phyloP scores from a whole-genome alignment of 1,140 invertebrate genomes.

The Augochlora pura region DNA sequence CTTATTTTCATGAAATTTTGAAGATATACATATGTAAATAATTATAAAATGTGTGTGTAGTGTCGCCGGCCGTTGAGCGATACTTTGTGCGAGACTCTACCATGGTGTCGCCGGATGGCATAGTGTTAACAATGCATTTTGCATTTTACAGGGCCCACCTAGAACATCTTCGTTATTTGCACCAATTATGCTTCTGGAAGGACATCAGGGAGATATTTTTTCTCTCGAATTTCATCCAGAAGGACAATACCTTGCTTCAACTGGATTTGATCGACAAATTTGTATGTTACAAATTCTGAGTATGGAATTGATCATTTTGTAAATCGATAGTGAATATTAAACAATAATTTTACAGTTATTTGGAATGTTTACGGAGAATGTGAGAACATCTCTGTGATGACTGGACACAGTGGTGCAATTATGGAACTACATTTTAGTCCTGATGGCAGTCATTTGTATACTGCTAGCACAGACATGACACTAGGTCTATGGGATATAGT shows the following conservation, averaged over 20 bases:
- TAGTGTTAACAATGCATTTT: slow-evolving; percentile 4
- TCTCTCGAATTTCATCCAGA: slow-evolving; percentile 97
- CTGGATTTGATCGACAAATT: slow-evolving; percentile 98
- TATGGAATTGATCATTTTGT: too few relatives aligned
- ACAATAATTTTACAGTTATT: slow-evolving; percentile 85
- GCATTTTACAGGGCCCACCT: slow-evolving; percentile 82
- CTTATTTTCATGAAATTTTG: too few relatives aligned
- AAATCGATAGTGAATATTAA: not conserved
- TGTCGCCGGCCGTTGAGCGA: too few relatives aligned
- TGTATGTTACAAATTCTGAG: slow-evolving; percentile 82
- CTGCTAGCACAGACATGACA: slow-evolving; percentile 96
- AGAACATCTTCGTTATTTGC: slow-evolving; percentile 94
- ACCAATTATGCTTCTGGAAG: slow-evolving; percentile 98
- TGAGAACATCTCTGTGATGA: slow-evolving; percentile 96
- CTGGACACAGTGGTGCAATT: slow-evolving; percentile 97
- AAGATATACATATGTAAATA: too few relatives aligned
- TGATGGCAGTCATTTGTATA: slow-evolving; percentile 94
- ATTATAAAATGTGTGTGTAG: too few relatives aligned
- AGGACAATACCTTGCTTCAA: slow-evolving; percentile 94
- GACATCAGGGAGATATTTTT: slow-evolving; percentile 98
- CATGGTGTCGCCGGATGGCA: too few relatives aligned
- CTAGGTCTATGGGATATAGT: slow-evolving; percentile 97
- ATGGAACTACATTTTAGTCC: slow-evolving; percentile 98
- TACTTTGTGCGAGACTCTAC: too few relatives aligned
- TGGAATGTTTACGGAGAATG: slow-evolving; percentile 99